phyloP scores from a whole-genome alignment of 2,888 invertebrate species.

The Dendrolimus pini region DNA sequence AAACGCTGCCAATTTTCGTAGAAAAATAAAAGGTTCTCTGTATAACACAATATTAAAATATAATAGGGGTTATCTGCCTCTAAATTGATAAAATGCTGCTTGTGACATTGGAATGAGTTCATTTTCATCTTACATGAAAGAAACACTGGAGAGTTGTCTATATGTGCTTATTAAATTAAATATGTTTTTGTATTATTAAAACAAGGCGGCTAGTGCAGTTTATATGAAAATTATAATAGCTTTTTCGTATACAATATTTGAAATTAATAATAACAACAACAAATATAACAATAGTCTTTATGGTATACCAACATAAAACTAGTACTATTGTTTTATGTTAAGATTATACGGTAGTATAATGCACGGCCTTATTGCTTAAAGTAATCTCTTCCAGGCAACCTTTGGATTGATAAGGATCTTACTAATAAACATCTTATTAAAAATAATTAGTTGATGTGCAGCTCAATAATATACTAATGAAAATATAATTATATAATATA shows the following conservation, averaged over 20 bases:
- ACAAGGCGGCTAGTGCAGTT: no score
- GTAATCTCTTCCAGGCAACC: no score
- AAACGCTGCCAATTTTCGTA: neutral
- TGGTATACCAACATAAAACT: neutral
- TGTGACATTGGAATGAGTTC: neutral
- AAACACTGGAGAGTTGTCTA: neutral
- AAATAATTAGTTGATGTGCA: no score
- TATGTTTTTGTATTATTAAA: no score
- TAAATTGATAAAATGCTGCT: neutral
- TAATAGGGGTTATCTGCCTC: conserved; percentile 1
- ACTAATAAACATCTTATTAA: neutral
- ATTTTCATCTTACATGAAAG: neutral
- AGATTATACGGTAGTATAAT: no score
- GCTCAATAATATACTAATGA: no score
- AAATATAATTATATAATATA: no score
- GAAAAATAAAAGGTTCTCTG: neutral
- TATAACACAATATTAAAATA: neutral
- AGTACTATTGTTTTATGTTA: neutral
- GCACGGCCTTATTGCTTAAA: no score
- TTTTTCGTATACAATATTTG: neutral
- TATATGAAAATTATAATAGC: no score
- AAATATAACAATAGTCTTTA: neutral
- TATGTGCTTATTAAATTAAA: neutral
- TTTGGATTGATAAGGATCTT: neutral
- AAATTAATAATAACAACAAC: neutral